A percentile compares a stretch with the other conserved stretches of the same genome.
These are phyloP conservation scores for Drosophila ananassae DNA, from an alignment of 1,140 invertebrate species.

Conservation along the genomic window DNA sequence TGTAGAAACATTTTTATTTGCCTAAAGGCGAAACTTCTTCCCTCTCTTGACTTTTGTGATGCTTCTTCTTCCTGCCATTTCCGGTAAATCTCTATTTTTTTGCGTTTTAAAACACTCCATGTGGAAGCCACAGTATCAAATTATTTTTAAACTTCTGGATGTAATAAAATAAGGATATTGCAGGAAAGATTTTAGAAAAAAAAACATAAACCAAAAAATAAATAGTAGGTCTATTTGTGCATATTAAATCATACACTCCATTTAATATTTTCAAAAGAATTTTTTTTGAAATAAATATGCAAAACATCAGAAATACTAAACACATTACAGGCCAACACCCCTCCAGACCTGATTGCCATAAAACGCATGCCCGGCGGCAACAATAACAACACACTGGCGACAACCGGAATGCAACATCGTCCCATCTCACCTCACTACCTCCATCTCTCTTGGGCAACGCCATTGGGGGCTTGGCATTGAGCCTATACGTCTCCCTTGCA, in stretches of 20 bases:
- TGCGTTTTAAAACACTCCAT: neutral
- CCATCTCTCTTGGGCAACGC: slow-evolving; percentile 69
- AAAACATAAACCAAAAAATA: no score
- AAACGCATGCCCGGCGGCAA: slow-evolving; percentile 24
- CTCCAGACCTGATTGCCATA: neutral
- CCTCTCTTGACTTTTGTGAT: slow-evolving; percentile 35
- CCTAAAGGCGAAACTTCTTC: slow-evolving; percentile 40
- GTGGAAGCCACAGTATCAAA: neutral
- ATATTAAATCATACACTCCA: no score
- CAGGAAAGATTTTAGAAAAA: no score
- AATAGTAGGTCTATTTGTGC: no score
- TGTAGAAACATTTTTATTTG: slow-evolving; percentile 30
- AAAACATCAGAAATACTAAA: neutral
- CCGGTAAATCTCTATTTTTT: neutral
- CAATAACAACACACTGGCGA: slow-evolving; percentile 17
- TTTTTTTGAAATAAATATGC: neutral
- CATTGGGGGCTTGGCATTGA: slow-evolving; percentile 78
- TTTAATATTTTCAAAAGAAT: no score
- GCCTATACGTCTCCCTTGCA: slow-evolving; percentile 46
- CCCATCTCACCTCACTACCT: slow-evolving; percentile 36
- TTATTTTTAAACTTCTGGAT: neutral
- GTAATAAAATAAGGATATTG: neutral
- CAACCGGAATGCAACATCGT: slow-evolving; percentile 36
- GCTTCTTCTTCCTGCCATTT: slow-evolving; percentile 3
- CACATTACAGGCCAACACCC: neutral